Evolutionary conservation across 2,113 vertebrate species (phyloP), one percentile per base, ranked within the genome.

Genomic region (Podarcis muralis): DNA sequence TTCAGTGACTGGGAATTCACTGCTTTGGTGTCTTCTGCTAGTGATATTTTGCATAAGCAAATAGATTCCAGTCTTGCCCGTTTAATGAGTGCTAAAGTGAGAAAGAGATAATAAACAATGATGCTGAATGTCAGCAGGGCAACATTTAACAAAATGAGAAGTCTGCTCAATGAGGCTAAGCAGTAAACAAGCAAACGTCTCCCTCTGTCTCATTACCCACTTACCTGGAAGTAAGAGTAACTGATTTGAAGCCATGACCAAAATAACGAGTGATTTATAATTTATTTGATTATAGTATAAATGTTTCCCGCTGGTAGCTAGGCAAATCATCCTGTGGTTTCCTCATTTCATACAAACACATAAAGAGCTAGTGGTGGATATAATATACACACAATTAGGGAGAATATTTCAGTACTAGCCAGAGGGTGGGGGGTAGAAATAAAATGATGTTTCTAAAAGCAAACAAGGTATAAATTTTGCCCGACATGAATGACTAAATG

Each of bases 71-170:
- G 62, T 35, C 80, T 88, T 77, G 22, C n/a, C 53, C 83, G 72
- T 69, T 83, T 83, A 77, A 84, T 84, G 87, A 84, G n/a, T 68
- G 59, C 22, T 84, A 35, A 78, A 88, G 74, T 69, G 81, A 78
- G 81, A 88, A 84, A 88, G 81, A 88, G 62, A 77, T 69, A 66
- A 88, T 88, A 78, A 84, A 71, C 81, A 53, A 13, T 88, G 86
- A 75, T 40, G 43, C n/a, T 69, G 23, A 59, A 83, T 78, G 87
- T 78, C 81, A 84, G 9, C 37, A 57, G 77, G 85, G 76, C 22
- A 81, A 69, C 62, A 69, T 78, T 78, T 78, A 37, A 22, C n/a
- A 57, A 40, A 84, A 78, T 37, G 72, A 23, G 40, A 66, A 69
- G 22, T 30, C n/a, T 13, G 30, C 1, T 48, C 32, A 57, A 25